Conservation (phyloP, 1,140 invertebrate species). For the Oreohelix idahoensis region DNA sequence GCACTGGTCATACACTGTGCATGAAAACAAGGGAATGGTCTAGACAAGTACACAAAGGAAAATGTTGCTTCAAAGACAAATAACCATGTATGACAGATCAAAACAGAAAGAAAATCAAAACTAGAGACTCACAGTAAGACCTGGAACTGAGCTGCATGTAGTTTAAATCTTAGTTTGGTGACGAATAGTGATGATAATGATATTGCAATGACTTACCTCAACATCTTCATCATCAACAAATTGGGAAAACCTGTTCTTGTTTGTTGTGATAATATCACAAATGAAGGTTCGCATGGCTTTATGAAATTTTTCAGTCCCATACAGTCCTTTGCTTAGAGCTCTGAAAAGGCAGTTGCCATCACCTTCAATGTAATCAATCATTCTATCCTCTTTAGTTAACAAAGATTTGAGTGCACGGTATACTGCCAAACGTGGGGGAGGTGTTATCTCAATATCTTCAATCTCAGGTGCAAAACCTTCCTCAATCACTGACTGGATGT, state of each 20-base stretch:
- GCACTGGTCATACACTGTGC: too few species aligned
- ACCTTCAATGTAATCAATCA: conserved; percentile 63
- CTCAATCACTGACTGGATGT: background rate
- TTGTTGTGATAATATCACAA: conserved; percentile 58
- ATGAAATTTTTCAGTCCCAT: conserved; percentile 61
- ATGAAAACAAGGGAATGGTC: too few species aligned
- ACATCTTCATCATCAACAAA: conserved; percentile 56
- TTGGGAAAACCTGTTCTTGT: conserved; percentile 59
- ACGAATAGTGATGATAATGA: background rate
- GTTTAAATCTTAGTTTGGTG: background rate
- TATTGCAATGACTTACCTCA: conserved; percentile 21
- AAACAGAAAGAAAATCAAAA: background rate
- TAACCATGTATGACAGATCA: background rate
- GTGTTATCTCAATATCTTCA: background rate
- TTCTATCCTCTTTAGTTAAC: conserved; percentile 47
- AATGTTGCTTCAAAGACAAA: too few species aligned
- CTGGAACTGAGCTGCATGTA: too few species aligned
- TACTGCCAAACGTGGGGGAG: background rate
- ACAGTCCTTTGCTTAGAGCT: conserved; percentile 65
- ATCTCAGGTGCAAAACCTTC: background rate
- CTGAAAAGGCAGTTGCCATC: conserved; percentile 71
- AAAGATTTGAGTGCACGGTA: conserved; percentile 15
- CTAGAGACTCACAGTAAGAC: background rate
- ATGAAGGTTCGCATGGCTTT: conserved; percentile 59
- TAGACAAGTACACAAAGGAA: too few species aligned